Conservation (phyloP, 2,113 vertebrate genomes). For the Platysteira castanea region DNA sequence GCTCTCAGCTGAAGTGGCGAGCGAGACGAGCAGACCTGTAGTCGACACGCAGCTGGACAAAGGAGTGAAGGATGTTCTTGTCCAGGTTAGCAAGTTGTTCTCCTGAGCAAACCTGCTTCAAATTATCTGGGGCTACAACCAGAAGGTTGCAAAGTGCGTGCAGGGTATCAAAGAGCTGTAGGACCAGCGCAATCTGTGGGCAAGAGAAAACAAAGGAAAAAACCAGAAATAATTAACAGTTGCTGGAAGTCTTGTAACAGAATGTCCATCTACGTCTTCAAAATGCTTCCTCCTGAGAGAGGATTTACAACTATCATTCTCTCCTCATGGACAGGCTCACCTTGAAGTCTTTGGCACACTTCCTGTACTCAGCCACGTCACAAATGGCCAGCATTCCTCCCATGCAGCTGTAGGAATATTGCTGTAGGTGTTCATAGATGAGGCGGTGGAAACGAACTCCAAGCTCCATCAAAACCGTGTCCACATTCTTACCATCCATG, state of each 20-base stretch:
- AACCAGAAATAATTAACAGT: neutral
- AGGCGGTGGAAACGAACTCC: slow-evolving; percentile 97
- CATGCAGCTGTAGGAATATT: slow-evolving; percentile 97
- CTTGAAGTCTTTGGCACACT: slow-evolving; percentile 96
- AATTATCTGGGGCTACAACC: slow-evolving; percentile 96
- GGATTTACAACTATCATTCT: neutral
- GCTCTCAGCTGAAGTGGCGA: slow-evolving; percentile 93
- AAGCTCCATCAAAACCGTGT: slow-evolving; percentile 93
- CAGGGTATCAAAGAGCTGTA: slow-evolving; percentile 97
- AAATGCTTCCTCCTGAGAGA: neutral
- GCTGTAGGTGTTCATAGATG: slow-evolving; percentile 95
- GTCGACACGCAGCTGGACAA: slow-evolving; percentile 95
- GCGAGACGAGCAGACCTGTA: slow-evolving; percentile 93
- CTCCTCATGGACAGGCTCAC: slow-evolving; percentile 3
- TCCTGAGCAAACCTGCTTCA: slow-evolving; percentile 98
- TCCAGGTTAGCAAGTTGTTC: slow-evolving; percentile 98
- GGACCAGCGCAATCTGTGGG: slow-evolving; percentile 88
- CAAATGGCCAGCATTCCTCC: slow-evolving; percentile 99
- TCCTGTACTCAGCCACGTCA: slow-evolving; percentile 95
- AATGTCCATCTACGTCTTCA: neutral
- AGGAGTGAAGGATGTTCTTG: slow-evolving; percentile 96
- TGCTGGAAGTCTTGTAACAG: neutral
- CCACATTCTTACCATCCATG: slow-evolving; percentile 99
- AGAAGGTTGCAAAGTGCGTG: slow-evolving; percentile 98
- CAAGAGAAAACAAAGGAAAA: slow-evolving; percentile 20